phyloP scores from a whole-genome alignment of 2,797 vertebrate species.

The Cossypha heuglini region DNA sequence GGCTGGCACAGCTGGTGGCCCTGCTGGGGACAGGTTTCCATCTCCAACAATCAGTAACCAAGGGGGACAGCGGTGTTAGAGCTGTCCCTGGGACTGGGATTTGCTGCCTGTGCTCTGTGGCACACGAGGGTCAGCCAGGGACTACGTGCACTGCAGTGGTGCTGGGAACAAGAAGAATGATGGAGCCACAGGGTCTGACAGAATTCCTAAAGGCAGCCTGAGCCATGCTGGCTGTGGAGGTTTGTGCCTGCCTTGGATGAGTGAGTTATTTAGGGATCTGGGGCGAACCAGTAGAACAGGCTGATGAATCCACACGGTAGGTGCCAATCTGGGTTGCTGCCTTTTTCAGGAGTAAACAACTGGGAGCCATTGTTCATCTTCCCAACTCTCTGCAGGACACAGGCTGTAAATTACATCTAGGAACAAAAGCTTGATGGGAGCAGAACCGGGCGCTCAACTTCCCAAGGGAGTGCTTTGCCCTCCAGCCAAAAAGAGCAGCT shows the following conservation, averaged over 20 bases:
- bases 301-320: conserved; percentile 71
- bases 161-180: background rate
- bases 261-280: conserved; percentile 58
- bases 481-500: conserved; percentile 43
- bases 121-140: background rate
- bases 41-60: rapidly evolving
- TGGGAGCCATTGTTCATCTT: conserved; percentile 54
- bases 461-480: conserved; percentile 52
- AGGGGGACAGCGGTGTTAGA: rapidly evolving
- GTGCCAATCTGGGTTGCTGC: conserved; percentile 72
- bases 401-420: conserved; percentile 56
- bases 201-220: background rate
- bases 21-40: background rate
- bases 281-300: conserved; percentile 72
- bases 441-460: conserved; percentile 51
- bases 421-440: conserved; percentile 59
- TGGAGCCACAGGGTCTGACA: rapidly evolving
- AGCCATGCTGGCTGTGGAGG: background rate
- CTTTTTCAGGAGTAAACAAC: conserved; percentile 66
- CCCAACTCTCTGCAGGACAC: conserved; percentile 44
- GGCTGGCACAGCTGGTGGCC: background rate
- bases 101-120: background rate
- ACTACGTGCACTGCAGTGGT: rapidly evolving
- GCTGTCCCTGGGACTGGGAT: background rate
- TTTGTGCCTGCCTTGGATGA: background rate